Percentiles rank a stretch among this genome's conserved stretches.
Evolutionary conservation across 35 echinoderm and acorn worm genomes (phyloP).

Genomic region (Anneissia japonica): DNA sequence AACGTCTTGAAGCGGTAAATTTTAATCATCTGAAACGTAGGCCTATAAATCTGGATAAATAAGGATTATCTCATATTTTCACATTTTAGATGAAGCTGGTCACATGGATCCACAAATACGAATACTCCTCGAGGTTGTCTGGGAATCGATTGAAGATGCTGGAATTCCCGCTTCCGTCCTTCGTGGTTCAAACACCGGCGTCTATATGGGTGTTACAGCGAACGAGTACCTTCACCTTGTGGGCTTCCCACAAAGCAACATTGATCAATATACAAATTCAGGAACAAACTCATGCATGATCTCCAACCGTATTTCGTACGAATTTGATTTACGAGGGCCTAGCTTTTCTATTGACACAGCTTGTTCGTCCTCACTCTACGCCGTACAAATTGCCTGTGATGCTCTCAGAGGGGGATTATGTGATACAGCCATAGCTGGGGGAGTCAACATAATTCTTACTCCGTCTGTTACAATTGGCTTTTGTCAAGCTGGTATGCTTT

Average conservation of each 20-base stretch:
- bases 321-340: constrained; percentile 49
- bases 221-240: constrained; percentile 16
- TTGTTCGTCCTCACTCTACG: constrained; percentile 54
- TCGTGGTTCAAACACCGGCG: constrained; percentile 44
- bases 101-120: constrained; percentile 47
- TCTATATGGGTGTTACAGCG: constrained; percentile 42
- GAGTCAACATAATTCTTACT: constrained; percentile 47
- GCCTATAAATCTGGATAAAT: too few species aligned
- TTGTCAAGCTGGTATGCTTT: constrained; percentile 45
- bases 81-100: constrained; percentile 21
- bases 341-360: constrained; percentile 51
- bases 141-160: constrained; percentile 43
- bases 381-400: constrained; percentile 41
- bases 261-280: constrained; percentile 35
- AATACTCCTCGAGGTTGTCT: constrained; percentile 51
- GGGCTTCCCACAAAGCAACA: constrained; percentile 9
- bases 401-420: constrained; percentile 19
- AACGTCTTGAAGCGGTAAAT: too few species aligned
- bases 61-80: too few species aligned
- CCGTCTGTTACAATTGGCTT: constrained; percentile 12
- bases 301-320: constrained; percentile 49
- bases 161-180: constrained; percentile 18
- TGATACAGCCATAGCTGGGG: constrained; percentile 50
- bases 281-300: constrained; percentile 46
- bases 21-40: too few species aligned